Evolutionary conservation across 2,888 invertebrate species (phyloP).

Genomic region (Atherix ibis): DNA sequence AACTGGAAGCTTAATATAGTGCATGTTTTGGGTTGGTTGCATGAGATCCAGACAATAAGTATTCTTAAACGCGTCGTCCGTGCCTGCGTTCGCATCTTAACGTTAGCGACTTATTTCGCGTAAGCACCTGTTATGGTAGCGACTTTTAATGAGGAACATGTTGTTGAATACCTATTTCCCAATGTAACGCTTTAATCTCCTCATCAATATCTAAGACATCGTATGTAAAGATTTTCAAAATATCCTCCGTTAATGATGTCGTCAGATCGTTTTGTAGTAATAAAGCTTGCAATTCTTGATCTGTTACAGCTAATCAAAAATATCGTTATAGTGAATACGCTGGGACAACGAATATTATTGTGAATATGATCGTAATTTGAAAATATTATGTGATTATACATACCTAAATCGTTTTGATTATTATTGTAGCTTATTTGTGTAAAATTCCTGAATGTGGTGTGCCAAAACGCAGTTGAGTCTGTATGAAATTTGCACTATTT

Average conservation of each 20-base stretch:
- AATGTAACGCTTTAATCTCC: constrained; percentile 17
- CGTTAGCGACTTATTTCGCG: constrained; percentile 15
- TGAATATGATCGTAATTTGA: no score
- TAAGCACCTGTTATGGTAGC: no score
- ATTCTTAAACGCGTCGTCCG: constrained; percentile 81
- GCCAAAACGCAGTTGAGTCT: constrained; percentile 7
- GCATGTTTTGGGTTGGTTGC: constrained; percentile 97
- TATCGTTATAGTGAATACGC: no score
- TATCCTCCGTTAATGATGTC: constrained; percentile 72
- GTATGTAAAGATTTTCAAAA: constrained; percentile 70
- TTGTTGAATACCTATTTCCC: constrained; percentile 6
- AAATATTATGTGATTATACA: constrained; percentile 3
- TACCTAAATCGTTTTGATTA: constrained; percentile 17
- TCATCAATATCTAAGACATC: constrained; percentile 43
- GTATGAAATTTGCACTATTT: constrained; percentile 7
- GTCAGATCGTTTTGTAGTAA: constrained; percentile 56
- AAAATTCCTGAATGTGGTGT: constrained; percentile 16
- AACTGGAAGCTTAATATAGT: constrained; percentile 95
- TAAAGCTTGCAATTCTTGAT: constrained; percentile 55
- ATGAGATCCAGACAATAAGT: constrained; percentile 85
- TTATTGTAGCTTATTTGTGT: constrained; percentile 31
- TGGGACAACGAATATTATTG: no score
- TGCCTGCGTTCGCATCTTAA: constrained; percentile 73
- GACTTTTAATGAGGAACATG: no score
- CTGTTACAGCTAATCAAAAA: constrained; percentile 40